Conservation (phyloP, 1,140 invertebrate genomes). For the Caenorhabditis tropicalis region DNA sequence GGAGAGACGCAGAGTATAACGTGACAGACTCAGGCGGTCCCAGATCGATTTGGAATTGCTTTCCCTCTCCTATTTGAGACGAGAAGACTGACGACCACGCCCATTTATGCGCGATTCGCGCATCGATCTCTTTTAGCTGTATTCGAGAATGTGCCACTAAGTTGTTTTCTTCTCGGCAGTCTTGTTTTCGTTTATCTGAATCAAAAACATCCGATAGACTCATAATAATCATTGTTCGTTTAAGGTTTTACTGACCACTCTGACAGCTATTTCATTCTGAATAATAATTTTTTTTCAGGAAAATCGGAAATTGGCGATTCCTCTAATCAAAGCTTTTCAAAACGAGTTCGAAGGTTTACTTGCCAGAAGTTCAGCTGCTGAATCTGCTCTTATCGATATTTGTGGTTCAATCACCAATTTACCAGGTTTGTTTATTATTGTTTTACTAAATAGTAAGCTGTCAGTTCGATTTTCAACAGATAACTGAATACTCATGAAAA, state of each 20-base stretch:
- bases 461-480: too few relatives aligned
- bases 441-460: too few relatives aligned
- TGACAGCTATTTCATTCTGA: background rate
- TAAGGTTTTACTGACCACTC: too few relatives aligned
- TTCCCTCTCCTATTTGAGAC: constrained; percentile 13
- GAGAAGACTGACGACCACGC: background rate
- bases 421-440: constrained; percentile 32
- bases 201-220: too few relatives aligned
- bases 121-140: constrained; percentile 24
- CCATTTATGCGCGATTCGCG: constrained; percentile 12
- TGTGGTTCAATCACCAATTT: constrained; percentile 24
- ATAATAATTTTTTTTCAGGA: constrained; percentile 49
- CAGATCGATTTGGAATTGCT: constrained; percentile 43
- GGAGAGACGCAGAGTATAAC: constrained; percentile 32
- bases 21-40: constrained; percentile 43
- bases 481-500: background rate
- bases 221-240: too few relatives aligned
- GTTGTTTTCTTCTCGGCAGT: background rate
- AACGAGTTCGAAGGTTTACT: constrained; percentile 48
- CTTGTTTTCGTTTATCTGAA: too few relatives aligned
- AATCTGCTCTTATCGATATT: constrained; percentile 49
- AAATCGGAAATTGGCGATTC: constrained; percentile 44
- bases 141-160: background rate
- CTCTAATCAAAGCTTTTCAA: constrained; percentile 55
- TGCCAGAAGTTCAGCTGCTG: constrained; percentile 19